Evolutionary conservation across 2,888 invertebrate genomes (phyloP).

Genomic region (Leptopilina myrica): DNA sequence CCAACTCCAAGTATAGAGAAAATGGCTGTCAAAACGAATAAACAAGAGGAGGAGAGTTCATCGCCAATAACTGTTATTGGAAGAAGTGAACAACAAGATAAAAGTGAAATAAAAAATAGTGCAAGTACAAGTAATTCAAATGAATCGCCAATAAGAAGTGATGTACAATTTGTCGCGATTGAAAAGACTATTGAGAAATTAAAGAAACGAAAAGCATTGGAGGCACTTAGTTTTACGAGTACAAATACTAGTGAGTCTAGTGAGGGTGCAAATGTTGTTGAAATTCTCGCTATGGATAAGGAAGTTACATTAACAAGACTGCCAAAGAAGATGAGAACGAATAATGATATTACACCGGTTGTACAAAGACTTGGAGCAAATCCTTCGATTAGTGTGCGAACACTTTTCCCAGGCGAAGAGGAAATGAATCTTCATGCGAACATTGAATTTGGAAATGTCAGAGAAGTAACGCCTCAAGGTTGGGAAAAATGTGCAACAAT

Average conservation of each 20-base stretch:
- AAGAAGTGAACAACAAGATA: constrained; percentile 42
- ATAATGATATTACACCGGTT: constrained; percentile 80
- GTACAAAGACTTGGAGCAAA: constrained; percentile 85
- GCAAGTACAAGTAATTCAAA: constrained; percentile 57
- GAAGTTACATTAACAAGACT: constrained; percentile 81
- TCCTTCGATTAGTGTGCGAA: constrained; percentile 89
- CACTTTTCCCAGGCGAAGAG: constrained; percentile 89
- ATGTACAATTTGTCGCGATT: constrained; percentile 65
- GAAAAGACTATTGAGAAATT: constrained; percentile 73
- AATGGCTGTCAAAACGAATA: constrained; percentile 53
- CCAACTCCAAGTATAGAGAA: constrained; percentile 53
- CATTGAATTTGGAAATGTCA: constrained; percentile 85
- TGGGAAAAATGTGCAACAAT: constrained; percentile 90
- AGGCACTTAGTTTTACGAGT: constrained; percentile 59
- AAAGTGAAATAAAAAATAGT: background rate
- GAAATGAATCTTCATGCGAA: constrained; percentile 87
- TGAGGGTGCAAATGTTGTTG: constrained; percentile 66
- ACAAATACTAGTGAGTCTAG: constrained; percentile 52
- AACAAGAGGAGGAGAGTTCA: constrained; percentile 40
- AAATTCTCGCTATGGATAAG: constrained; percentile 78
- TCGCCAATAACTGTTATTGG: constrained; percentile 12
- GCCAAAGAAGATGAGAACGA: constrained; percentile 76
- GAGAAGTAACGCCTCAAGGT: constrained; percentile 87
- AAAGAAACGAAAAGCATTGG: constrained; percentile 72
- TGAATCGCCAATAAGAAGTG: constrained; percentile 47